A percentile compares a stretch with the other conserved stretches of the same genome.
These are phyloP conservation scores for Heterodera schachtii DNA, from an alignment of 1,140 invertebrate genomes.

Conservation along the genomic window DNA sequence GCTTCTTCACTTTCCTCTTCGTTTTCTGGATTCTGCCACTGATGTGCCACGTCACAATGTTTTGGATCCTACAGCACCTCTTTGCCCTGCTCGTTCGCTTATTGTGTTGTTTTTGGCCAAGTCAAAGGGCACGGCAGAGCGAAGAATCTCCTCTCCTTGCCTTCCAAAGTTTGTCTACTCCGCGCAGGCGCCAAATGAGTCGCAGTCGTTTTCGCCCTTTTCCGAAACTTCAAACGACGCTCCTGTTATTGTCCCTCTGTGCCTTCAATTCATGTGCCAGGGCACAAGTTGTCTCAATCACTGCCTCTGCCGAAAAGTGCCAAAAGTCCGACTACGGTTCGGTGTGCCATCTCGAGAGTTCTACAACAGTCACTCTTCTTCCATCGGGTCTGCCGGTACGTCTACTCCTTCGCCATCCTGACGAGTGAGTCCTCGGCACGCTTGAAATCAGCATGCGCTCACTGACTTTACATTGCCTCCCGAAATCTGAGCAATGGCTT, in stretches of 20 bases:
- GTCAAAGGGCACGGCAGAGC: too few species aligned
- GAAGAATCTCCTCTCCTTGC: neutral
- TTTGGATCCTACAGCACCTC: neutral
- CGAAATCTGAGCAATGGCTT: neutral
- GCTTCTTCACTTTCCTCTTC: neutral
- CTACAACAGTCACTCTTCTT: constrained; percentile 14
- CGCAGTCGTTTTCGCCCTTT: neutral
- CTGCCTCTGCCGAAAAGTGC: neutral
- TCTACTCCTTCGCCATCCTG: neutral
- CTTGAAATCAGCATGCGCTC: neutral
- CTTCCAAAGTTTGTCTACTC: neutral
- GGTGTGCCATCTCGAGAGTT: neutral
- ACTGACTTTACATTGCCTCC: neutral
- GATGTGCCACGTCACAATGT: neutral
- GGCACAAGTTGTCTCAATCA: neutral
- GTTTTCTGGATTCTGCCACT: neutral
- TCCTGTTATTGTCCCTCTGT: too few species aligned
- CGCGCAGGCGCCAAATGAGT: neutral
- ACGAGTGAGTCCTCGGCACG: constrained; percentile 1
- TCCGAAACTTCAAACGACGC: neutral
- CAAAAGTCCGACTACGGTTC: neutral
- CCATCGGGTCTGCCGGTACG: neutral
- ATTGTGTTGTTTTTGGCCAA: neutral
- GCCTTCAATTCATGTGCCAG: too few species aligned
- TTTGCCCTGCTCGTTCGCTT: neutral